phyloP scores from a whole-genome alignment of 2,797 vertebrate genomes.

The Alcedo quadribrachys region DNA sequence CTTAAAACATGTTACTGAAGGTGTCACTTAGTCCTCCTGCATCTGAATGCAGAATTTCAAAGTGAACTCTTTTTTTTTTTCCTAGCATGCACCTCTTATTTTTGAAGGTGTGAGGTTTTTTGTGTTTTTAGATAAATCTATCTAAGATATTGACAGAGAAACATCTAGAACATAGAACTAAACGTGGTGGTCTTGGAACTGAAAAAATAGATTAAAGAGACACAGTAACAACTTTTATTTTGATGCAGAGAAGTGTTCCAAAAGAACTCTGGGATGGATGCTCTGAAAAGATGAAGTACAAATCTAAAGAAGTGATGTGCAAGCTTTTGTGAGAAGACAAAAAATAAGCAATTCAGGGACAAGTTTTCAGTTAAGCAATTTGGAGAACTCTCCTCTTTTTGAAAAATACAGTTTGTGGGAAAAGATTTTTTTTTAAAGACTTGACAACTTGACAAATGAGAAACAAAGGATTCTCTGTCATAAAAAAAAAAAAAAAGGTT shows the following conservation, averaged over 20 bases:
- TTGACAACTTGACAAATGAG: neutral
- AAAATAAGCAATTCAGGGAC: neutral
- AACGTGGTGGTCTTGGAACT: neutral
- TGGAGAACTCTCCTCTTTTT: neutral
- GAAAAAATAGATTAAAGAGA: neutral
- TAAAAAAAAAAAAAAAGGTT: neutral
- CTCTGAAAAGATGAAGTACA: neutral
- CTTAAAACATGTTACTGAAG: neutral
- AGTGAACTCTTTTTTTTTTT: neutral
- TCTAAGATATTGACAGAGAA: neutral
- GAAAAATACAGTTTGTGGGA: neutral
- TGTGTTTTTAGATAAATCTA: neutral
- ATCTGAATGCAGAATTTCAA: neutral
- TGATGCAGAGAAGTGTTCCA: neutral
- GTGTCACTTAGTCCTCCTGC: neutral
- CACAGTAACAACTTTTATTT: neutral
- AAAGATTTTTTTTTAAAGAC: neutral
- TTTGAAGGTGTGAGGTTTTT: neutral
- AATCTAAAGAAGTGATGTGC: neutral
- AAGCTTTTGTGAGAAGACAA: neutral
- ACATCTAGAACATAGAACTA: neutral
- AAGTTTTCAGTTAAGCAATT: neutral
- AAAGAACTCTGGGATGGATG: neutral
- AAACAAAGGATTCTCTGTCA: neutral
- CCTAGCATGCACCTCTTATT: neutral